Evolutionary conservation across 2,113 vertebrate genomes (phyloP), one percentile per base, ranked within the genome.

Genomic region (Oreochromis spilurus): DNA sequence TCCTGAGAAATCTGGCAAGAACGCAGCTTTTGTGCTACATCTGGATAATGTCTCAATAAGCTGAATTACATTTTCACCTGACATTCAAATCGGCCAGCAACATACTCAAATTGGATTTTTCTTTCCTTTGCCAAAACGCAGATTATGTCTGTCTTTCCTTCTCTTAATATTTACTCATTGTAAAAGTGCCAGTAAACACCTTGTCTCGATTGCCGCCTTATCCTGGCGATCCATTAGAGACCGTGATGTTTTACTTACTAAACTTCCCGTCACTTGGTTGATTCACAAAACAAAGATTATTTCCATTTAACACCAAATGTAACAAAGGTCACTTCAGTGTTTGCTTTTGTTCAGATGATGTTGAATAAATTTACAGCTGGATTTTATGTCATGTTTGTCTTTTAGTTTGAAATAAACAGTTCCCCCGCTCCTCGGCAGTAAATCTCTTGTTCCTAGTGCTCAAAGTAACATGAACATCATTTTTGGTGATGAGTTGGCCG

Each of bases 21-120:
- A 24, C 70, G 11, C 29, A 40, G 79, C 38, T 72, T 70, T 36
- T 24, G 31, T 7, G 2, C 78, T 55, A 57, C 19, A 34, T 92
- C 87, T 93, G 91, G 90, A 91, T 31, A 72, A 5, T 24, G 87
- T 93, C 83, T 53, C 8, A 45, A 84, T 24, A 81, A 24, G 53
- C n/a, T 84, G 85, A 38, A 62, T 87, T 85, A 84, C 67, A 75
- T 78, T 78, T 72, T 91, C 55, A 19, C 81, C 81, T 84, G 26
- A 77, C 72, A n/a, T 77, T 77, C 45, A 77, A 52, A 77, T 86
- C 21, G 29, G 58, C 84, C 65, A 81, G 24, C 65, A 81, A 75
- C 50, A 9, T 7, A 54, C 45, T 54, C 58, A 13, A 80, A 83
- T 75, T 87, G 53, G 48, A 80, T 54, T 86, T 87, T 82, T 72